These are phyloP conservation scores for Corythornis cristatus DNA, from an alignment of 2,113 vertebrate genomes.

Conservation along the genomic window DNA sequence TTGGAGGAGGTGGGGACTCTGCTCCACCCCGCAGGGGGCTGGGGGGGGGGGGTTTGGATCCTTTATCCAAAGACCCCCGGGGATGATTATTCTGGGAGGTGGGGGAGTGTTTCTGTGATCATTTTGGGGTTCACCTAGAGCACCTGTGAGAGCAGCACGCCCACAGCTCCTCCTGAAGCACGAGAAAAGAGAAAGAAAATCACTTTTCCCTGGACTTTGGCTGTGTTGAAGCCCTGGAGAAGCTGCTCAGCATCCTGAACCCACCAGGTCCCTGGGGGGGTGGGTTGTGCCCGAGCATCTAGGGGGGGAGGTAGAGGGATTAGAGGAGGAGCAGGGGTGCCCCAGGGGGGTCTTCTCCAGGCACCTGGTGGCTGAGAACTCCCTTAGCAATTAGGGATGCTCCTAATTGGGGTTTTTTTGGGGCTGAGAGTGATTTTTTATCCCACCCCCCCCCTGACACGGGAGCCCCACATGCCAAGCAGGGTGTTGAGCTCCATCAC, in stretches of 20 bases:
- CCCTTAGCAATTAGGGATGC: not conserved
- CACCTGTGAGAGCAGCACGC: conserved; percentile 47
- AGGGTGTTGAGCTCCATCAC: not conserved
- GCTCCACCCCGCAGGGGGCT: not conserved
- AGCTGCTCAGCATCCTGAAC: not conserved
- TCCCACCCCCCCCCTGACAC: too few species aligned
- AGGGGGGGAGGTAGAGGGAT: too few species aligned
- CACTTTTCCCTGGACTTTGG: not conserved
- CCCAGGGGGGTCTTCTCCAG: not conserved
- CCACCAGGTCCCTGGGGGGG: not conserved
- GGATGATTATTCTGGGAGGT: conserved; percentile 50
- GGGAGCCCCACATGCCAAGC: not conserved
- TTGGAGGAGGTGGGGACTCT: conserved; percentile 12
- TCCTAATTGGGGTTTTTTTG: too few species aligned
- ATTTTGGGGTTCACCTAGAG: conserved; percentile 40
- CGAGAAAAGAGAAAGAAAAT: not conserved
- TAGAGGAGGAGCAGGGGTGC: not conserved
- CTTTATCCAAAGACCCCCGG: not conserved
- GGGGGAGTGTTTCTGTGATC: conserved; percentile 47
- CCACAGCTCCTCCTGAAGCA: not conserved
- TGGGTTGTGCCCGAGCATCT: too few species aligned
- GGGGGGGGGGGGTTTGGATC: too few species aligned
- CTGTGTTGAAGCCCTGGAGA: not conserved
- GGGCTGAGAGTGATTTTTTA: too few species aligned
- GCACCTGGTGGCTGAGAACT: not conserved